Evolutionary conservation across 2,113 vertebrate genomes (phyloP).

Genomic region (Tragelaphus scriptus): DNA sequence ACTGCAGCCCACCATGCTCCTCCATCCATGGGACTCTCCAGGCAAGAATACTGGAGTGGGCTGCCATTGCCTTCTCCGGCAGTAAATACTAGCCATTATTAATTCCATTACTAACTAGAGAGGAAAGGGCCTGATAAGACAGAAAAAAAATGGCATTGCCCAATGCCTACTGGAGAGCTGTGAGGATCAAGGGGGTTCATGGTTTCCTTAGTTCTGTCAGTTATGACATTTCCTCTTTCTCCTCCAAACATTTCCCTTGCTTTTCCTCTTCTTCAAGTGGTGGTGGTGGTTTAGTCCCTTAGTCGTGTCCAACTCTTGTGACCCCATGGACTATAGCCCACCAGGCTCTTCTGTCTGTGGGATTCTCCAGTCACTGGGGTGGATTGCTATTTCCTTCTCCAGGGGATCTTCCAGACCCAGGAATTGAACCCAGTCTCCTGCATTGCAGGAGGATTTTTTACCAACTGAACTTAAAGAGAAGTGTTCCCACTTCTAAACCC

Average conservation of each 20-base stretch:
- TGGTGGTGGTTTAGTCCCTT: background rate
- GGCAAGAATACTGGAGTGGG: no score
- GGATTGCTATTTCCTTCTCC: background rate
- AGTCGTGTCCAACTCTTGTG: background rate
- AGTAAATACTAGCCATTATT: background rate
- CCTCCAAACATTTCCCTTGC: background rate
- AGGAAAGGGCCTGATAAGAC: background rate
- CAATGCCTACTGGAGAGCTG: background rate
- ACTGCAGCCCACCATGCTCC: no score
- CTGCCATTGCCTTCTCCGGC: no score
- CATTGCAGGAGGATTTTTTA: background rate
- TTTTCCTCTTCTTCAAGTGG: background rate
- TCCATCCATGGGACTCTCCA: no score
- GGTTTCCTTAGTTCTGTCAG: background rate
- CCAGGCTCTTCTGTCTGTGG: background rate
- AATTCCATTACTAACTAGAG: background rate
- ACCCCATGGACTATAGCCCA: background rate
- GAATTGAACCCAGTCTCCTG: background rate
- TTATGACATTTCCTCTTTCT: background rate
- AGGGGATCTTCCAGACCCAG: background rate
- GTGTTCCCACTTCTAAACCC: background rate
- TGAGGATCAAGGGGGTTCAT: background rate
- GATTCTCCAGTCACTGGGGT: background rate
- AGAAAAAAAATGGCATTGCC: background rate
- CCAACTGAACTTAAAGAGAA: background rate